Percentiles rank a stretch among this genome's conserved stretches.
These are phyloP conservation scores for Drosophila equinoxialis DNA, from an alignment of 1,140 invertebrate genomes.

Conservation along the genomic window DNA sequence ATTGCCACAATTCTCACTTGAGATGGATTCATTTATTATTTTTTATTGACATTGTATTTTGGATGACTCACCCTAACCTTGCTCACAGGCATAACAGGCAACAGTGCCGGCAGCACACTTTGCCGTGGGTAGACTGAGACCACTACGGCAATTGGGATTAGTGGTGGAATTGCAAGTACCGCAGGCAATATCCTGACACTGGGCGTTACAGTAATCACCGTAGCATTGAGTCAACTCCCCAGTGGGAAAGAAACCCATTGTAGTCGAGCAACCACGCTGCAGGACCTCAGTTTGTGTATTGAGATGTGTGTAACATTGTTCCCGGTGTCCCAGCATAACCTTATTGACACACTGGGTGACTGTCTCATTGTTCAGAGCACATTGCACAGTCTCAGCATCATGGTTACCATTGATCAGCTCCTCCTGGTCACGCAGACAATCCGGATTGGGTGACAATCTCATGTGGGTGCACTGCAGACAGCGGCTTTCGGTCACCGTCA, in stretches of 20 bases:
- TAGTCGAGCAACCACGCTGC: slow-evolving; percentile 71
- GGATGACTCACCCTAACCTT: slow-evolving; percentile 61
- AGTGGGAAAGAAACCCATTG: slow-evolving; percentile 64
- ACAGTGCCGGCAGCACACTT: slow-evolving; percentile 54
- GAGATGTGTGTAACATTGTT: slow-evolving; percentile 62
- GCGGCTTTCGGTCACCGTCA: slow-evolving; percentile 52
- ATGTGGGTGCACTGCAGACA: slow-evolving; percentile 64
- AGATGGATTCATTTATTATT: too few relatives aligned
- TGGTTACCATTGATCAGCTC: background rate
- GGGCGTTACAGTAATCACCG: slow-evolving; percentile 68
- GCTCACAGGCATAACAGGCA: slow-evolving; percentile 71
- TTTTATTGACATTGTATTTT: slow-evolving; percentile 6
- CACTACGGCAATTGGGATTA: slow-evolving; percentile 51
- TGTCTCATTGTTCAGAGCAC: slow-evolving; percentile 46
- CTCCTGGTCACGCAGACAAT: slow-evolving; percentile 60
- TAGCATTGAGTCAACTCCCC: slow-evolving; percentile 62
- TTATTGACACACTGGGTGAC: slow-evolving; percentile 66
- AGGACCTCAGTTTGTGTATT: slow-evolving; percentile 65
- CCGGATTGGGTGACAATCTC: slow-evolving; percentile 37
- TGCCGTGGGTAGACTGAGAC: slow-evolving; percentile 31
- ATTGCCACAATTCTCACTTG: too few relatives aligned
- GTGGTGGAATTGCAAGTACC: slow-evolving; percentile 64
- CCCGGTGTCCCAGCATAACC: slow-evolving; percentile 65
- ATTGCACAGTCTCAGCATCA: slow-evolving; percentile 5
- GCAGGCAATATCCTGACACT: slow-evolving; percentile 66